Percentiles rank a stretch among this genome's conserved stretches.
Evolutionary conservation across 2,888 invertebrate genomes (phyloP).

Genomic region (Holacanthella duospinosa): DNA sequence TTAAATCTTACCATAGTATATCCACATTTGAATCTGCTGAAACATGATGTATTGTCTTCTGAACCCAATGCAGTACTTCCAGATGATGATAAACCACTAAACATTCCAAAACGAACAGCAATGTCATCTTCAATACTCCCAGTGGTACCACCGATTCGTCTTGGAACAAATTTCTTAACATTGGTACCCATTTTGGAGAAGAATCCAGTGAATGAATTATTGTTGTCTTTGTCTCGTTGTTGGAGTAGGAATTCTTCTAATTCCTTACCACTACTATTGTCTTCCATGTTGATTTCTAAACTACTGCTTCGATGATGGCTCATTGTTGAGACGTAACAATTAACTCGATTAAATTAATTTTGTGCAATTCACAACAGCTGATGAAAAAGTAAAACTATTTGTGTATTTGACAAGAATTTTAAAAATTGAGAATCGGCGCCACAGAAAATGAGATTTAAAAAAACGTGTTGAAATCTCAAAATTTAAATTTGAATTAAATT

Average conservation of each 20-base stretch:
- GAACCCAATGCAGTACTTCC: conserved; percentile 13
- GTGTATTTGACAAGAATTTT: too few relatives aligned
- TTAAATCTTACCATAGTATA: background rate
- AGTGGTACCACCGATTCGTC: conserved; percentile 26
- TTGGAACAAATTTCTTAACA: conserved; percentile 28
- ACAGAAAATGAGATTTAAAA: too few relatives aligned
- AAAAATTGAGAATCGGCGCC: too few relatives aligned
- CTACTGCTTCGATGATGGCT: background rate
- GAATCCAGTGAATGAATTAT: conserved; percentile 22
- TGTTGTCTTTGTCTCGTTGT: conserved; percentile 26
- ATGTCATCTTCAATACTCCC: conserved; percentile 36
- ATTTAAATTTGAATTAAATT: too few relatives aligned
- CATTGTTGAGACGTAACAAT: background rate
- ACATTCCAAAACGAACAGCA: conserved; percentile 33
- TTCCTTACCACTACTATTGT: conserved; percentile 13
- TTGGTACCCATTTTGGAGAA: conserved; percentile 28
- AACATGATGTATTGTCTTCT: background rate
- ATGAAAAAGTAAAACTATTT: too few relatives aligned
- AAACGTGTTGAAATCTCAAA: too few relatives aligned
- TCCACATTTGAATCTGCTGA: background rate
- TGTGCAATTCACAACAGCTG: too few relatives aligned
- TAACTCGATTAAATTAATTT: background rate
- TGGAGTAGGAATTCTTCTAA: conserved; percentile 33
- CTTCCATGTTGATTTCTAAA: background rate
- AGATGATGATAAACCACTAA: conserved; percentile 15